Percentiles rank a stretch among this genome's conserved stretches.
These are phyloP conservation scores for Chymomyza amoena DNA, from an alignment of 2,888 invertebrate genomes.

Conservation along the genomic window DNA sequence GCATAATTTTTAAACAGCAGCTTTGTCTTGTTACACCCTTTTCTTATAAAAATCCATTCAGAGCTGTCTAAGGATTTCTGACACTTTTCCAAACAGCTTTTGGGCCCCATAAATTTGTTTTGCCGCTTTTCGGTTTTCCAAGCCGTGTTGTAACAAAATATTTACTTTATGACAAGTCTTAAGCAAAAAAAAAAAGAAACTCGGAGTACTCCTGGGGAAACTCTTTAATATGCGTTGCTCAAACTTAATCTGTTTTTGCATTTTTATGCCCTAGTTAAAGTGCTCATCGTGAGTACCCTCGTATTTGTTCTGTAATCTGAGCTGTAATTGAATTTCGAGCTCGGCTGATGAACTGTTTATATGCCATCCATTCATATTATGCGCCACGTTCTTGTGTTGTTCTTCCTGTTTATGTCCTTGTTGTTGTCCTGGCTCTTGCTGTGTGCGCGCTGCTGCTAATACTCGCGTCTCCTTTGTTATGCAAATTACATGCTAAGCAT, in stretches of 20 bases:
- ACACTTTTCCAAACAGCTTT: too few relatives aligned
- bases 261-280: not conserved
- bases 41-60: too few relatives aligned
- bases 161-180: too few relatives aligned
- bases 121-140: too few relatives aligned
- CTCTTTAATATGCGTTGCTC: not conserved
- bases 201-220: not conserved
- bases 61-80: too few relatives aligned
- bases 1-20: too few relatives aligned
- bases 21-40: too few relatives aligned
- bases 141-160: too few relatives aligned
- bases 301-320: not conserved
- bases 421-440: not conserved
- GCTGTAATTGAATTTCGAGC: not conserved
- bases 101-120: too few relatives aligned
- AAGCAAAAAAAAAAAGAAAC: too few relatives aligned
- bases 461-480: not conserved
- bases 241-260: not conserved
- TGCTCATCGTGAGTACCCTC: not conserved
- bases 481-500: slow-evolving; percentile 1
- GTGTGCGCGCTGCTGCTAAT: not conserved
- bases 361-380: not conserved
- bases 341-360: not conserved
- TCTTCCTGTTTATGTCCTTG: not conserved
- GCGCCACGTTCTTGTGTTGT: not conserved